Evolutionary conservation across 2,113 vertebrate species (phyloP).

Genomic region (Dermatemys mawii): DNA sequence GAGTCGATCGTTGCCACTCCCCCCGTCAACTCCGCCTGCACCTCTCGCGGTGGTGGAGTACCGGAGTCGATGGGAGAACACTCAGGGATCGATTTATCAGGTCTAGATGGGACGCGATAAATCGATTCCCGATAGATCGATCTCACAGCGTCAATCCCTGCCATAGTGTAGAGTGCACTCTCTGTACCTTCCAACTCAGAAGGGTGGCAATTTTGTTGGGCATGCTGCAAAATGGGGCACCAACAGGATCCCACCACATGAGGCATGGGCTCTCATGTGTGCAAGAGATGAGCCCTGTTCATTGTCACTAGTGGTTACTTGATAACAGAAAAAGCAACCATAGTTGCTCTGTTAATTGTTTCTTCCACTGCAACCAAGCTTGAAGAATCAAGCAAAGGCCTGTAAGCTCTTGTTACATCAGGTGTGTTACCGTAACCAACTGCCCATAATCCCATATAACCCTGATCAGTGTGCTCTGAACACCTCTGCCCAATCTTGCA

Average conservation of each 20-base stretch:
- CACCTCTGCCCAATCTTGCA: neutral
- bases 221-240: accelerated
- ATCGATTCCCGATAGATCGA: no score
- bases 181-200: accelerated
- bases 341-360: accelerated
- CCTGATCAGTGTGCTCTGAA: neutral
- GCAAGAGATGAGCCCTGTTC: accelerated
- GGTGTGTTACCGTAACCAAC: neutral
- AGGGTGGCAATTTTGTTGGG: accelerated
- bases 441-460: neutral
- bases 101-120: no score
- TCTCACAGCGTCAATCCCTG: no score
- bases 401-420: accelerated
- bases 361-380: accelerated
- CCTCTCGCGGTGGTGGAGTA: no score
- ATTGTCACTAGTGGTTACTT: neutral
- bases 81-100: no score
- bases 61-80: no score
- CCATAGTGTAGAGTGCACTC: accelerated
- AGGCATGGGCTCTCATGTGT: neutral
- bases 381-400: neutral
- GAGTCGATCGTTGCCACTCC: no score
- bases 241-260: neutral
- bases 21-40: no score
- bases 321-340: neutral